A percentile compares a stretch with the other conserved stretches of the same genome.
These are phyloP conservation scores for Holacanthella duospinosa DNA, from an alignment of 2,888 invertebrate genomes.

Conservation along the genomic window DNA sequence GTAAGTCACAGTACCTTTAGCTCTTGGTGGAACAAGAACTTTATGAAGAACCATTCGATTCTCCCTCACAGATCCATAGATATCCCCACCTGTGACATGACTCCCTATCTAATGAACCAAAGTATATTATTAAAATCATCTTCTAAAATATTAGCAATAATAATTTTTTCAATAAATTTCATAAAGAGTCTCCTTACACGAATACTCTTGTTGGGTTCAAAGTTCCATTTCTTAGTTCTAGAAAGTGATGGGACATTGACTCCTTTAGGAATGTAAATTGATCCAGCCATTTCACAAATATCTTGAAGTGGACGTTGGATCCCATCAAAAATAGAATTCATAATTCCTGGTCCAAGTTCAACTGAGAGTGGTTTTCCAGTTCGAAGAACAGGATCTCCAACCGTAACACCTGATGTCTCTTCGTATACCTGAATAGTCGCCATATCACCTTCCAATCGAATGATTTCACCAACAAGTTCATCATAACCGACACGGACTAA, in stretches of 20 bases:
- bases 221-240: conserved; percentile 77
- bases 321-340: conserved; percentile 99
- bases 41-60: conserved; percentile 96
- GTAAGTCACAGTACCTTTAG: conserved; percentile 92
- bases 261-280: conserved; percentile 99
- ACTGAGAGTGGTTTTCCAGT: conserved; percentile 99
- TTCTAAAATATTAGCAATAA: neutral
- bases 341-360: conserved; percentile 95
- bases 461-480: conserved; percentile 98
- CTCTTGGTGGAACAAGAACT: conserved; percentile 85
- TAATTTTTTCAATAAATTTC: neutral
- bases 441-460: conserved; percentile 98
- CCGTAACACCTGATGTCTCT: conserved; percentile 95
- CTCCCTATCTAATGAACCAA: conserved; percentile 74
- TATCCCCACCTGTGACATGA: conserved; percentile 96
- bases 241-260: conserved; percentile 87
- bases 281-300: conserved; percentile 82
- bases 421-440: conserved; percentile 98
- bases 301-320: conserved; percentile 97
- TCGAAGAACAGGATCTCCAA: conserved; percentile 95
- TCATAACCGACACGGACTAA: conserved; percentile 96
- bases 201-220: conserved; percentile 62
- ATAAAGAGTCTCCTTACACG: conserved; percentile 52
- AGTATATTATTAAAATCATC: conserved; percentile 28
- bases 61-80: conserved; percentile 92